A percentile compares a stretch with the other conserved stretches of the same genome.
Conservation (phyloP, 2,797 vertebrate species). For the Gobionotothen gibberifrons region DNA sequence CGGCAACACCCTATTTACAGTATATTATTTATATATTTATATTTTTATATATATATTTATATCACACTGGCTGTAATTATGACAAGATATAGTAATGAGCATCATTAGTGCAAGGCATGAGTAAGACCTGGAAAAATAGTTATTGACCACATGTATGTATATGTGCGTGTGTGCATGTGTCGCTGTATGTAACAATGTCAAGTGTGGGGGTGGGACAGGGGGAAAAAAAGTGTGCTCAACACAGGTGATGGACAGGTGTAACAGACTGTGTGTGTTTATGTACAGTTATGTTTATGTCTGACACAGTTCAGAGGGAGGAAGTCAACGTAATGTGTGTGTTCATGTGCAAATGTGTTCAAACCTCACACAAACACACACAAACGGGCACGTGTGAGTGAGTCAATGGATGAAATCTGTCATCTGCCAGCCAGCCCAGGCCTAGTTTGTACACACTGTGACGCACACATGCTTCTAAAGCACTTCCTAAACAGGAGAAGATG, state of each 20-base stretch:
- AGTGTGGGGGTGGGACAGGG: background rate
- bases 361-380: constrained; percentile 13
- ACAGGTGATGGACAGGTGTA: constrained; percentile 42
- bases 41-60: constrained; percentile 83
- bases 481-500: constrained; percentile 59
- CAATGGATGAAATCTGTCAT: constrained; percentile 53
- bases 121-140: constrained; percentile 78
- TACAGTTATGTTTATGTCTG: constrained; percentile 52
- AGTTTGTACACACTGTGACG: constrained; percentile 56
- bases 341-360: constrained; percentile 53
- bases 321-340: constrained; percentile 34
- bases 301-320: constrained; percentile 24
- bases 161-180: constrained; percentile 17
- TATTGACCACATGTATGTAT: constrained; percentile 64
- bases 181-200: constrained; percentile 27
- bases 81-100: constrained; percentile 91
- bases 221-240: constrained; percentile 34
- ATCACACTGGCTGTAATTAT: constrained; percentile 93
- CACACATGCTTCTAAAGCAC: constrained; percentile 65
- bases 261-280: constrained; percentile 56
- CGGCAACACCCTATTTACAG: constrained; percentile 98
- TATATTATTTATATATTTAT: constrained; percentile 92
- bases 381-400: constrained; percentile 48
- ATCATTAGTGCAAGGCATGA: constrained; percentile 94
- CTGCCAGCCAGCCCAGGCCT: constrained; percentile 53